Percentiles rank a stretch among this genome's conserved stretches.
These are phyloP conservation scores for Sphaeridia pumilis DNA, from an alignment of 2,888 invertebrate genomes.

Conservation along the genomic window DNA sequence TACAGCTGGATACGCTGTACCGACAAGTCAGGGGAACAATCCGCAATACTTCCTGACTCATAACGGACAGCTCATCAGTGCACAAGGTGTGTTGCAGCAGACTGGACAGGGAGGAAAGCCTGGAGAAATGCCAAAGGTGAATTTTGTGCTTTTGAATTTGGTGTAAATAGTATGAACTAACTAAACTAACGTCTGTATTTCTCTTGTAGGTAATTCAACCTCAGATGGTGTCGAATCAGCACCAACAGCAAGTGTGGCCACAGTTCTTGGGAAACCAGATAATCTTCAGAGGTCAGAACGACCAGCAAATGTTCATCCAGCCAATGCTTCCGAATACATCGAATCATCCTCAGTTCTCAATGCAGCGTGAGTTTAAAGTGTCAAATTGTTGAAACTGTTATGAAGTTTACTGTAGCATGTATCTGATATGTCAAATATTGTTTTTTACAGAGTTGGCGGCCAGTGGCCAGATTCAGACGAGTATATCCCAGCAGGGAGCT, in stretches of 20 bases:
- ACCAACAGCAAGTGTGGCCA: constrained; percentile 59
- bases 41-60: constrained; percentile 39
- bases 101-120: constrained; percentile 51
- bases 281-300: constrained; percentile 55
- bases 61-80: constrained; percentile 50
- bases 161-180: background rate
- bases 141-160: constrained; percentile 13
- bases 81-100: constrained; percentile 55
- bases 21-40: constrained; percentile 46
- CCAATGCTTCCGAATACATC: constrained; percentile 26
- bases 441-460: too few relatives aligned
- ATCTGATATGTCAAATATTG: background rate
- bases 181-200: background rate
- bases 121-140: constrained; percentile 56
- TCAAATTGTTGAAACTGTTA: background rate
- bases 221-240: constrained; percentile 42
- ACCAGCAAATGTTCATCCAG: constrained; percentile 56
- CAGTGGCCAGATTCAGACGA: too few relatives aligned
- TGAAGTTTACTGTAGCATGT: background rate
- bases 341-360: constrained; percentile 34
- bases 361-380: constrained; percentile 28
- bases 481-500: too few relatives aligned
- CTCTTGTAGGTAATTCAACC: constrained; percentile 29
- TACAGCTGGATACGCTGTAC: constrained; percentile 56
- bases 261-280: constrained; percentile 61